Base-by-base conservation (phyloP, 2,888 invertebrate genomes). In the Cistogaster globosa region DNA sequence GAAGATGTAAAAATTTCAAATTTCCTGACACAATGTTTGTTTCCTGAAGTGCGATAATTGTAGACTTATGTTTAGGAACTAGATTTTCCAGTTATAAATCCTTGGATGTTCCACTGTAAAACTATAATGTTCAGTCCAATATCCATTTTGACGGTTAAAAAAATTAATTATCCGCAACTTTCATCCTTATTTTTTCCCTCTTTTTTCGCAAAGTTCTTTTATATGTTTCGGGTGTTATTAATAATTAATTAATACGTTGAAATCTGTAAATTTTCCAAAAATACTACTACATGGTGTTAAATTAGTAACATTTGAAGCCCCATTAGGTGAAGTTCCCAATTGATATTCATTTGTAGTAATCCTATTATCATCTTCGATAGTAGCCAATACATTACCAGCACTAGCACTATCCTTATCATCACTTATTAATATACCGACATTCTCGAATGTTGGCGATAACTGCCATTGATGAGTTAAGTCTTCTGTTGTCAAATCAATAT, bases 21-120 rank as follows among this genome's bases (percentile, higher is more conserved):
- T 1, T 45, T 45, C 14, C 14, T 0, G 45, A 5, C 4, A n/a
- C 7, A 6, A 51, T 51, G 51, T 51, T n/a, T n/a, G 51, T 51
- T 9, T 51, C 32, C 18, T 67, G n/a, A n/a, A 67, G 48, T 3
- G 57, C 60, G 9, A 72, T 72, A 53, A 58, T 26, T 45, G 12
- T 42, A 8, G 36, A 63, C 36, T 63, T 55, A 9, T 75, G 63
- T 65, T 63, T 36, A 42, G 42, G 14, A 12, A 45, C 45, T 12
- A 45, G 12, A 45, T 45, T 45, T 9, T 26, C 65, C 7, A 63
- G n/a, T 22, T 20, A 26, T 55, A 53, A 65, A 62, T 5, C 75
- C 53, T 11, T 75, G 55, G 6, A 75, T 63, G 16, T 55, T 65
- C 65, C 65, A 55, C 62, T 76, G 65, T 2, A 76, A 14, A 5